Evolutionary conservation across 2,113 vertebrate species (phyloP).

Genomic region (Datnioides undecimradiatus): DNA sequence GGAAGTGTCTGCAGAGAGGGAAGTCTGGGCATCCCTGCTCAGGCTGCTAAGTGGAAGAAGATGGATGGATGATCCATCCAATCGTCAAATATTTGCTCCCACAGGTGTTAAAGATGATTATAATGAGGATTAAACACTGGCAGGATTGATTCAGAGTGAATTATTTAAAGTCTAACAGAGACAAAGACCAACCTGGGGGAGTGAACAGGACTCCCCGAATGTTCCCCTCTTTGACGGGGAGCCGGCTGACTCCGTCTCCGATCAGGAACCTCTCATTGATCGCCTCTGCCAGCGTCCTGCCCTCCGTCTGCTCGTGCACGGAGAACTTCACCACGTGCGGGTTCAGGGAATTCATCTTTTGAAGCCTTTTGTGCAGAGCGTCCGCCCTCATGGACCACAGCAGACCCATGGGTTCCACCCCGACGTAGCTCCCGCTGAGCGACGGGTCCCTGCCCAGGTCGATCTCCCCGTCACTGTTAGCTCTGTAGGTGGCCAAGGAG

Average conservation of each 20-base stretch:
- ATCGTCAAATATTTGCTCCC: too few species aligned
- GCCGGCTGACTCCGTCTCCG: constrained; percentile 49
- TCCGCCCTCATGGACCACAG: constrained; percentile 56
- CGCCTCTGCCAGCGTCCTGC: constrained; percentile 45
- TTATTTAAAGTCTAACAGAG: too few species aligned
- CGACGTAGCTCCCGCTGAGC: constrained; percentile 57
- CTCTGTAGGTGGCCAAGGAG: constrained; percentile 62
- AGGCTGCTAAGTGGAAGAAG: too few species aligned
- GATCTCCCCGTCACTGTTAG: constrained; percentile 52
- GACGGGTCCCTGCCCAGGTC: constrained; percentile 60
- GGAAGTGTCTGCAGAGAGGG: too few species aligned
- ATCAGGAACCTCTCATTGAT: constrained; percentile 63
- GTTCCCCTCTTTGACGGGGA: constrained; percentile 36
- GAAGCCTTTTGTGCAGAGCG: background rate
- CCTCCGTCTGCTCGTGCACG: constrained; percentile 48
- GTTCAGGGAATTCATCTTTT: background rate
- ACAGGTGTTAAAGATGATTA: too few species aligned
- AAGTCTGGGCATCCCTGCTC: too few species aligned
- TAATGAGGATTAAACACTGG: too few species aligned
- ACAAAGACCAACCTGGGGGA: constrained; percentile 61
- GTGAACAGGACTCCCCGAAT: constrained; percentile 61
- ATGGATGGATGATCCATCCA: too few species aligned
- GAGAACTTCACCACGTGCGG: constrained; percentile 64
- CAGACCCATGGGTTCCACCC: constrained; percentile 71
- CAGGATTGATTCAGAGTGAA: too few species aligned